Evolutionary conservation across 2,797 vertebrate genomes (phyloP), one percentile per base, ranked within the genome.

Genomic region (Gobio occitaniae): DNA sequence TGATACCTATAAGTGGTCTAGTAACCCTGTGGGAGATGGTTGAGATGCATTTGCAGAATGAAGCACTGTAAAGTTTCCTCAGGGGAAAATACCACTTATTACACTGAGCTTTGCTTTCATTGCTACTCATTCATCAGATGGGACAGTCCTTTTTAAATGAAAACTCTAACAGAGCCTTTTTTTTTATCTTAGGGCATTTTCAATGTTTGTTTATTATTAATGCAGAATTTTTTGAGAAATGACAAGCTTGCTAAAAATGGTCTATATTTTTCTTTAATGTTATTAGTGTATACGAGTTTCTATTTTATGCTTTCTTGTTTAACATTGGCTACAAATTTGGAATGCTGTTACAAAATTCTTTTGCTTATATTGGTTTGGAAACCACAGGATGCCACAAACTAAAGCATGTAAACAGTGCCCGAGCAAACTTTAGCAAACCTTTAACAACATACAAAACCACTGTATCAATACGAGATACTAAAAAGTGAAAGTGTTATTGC

Each of bases 11-110:
- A 80, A 84, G 70, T 82, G 59, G 86, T 83, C 16, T 29, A 38
- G 69, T 83, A 54, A 83, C 65, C 71, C 82, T 86, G 38, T 54
- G 56, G 84, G 85, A 78, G 17, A 84, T 63, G 72, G 56, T 50
- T 61, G 10, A 36, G 79, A 76, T 63, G 61, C 56, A 61, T 63
- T 69, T 61, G 48, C 32, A 61, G 44, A 59, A 52, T 59, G 50
- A 84, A 84, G 82, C 66, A 78, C 70, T 32, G 50, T 65, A 59
- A 29, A 81, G 65, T 41, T 25, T 85, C 86, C 80, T 83, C 54
- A 61, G 80, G 83, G 80, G 61, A 82, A 83, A 89, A 86, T 52
- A 25, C 47, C 61, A 74, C n/a, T 74, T 56, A 83, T 68, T 82
- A 25, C 66, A 7, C 50, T 2, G 70, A 81, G 65, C 69, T 85